Evolutionary conservation across 2,113 vertebrate genomes (phyloP).

Genomic region (Cryptomyrus ogoouensis): DNA sequence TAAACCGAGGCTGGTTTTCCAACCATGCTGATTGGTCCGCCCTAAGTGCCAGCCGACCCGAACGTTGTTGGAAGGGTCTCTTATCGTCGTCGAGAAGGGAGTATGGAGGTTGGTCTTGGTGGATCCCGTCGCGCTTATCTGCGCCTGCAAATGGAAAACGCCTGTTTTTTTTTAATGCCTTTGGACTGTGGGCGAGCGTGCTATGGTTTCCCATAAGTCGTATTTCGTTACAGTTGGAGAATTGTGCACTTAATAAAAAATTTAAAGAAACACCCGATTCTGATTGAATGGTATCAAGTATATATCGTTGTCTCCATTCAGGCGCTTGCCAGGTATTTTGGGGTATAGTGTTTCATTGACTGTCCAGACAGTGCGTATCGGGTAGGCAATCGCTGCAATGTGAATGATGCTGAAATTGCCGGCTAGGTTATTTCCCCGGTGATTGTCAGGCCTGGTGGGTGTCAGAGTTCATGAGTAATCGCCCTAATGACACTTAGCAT

Average conservation of each 20-base stretch:
- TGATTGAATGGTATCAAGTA: not conserved
- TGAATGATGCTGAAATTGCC: not conserved
- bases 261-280: not conserved
- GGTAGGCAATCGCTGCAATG: not conserved
- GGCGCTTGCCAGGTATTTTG: not conserved
- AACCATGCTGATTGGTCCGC: not conserved
- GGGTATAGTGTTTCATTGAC: not conserved
- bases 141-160: not conserved
- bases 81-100: conserved; percentile 18
- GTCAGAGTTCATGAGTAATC: not conserved
- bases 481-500: not conserved
- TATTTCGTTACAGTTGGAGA: not conserved
- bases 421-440: not conserved
- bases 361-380: not conserved
- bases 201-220: not conserved
- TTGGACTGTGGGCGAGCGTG: not conserved
- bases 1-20: conserved; percentile 29
- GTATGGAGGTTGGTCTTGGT: not conserved
- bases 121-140: not conserved
- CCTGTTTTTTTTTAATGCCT: not conserved
- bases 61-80: conserved; percentile 30
- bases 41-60: not conserved
- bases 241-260: not conserved
- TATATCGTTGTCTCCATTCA: not conserved
- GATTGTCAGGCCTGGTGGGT: not conserved